Evolutionary conservation across 2,113 vertebrate genomes (phyloP).

Genomic region (Dasyurus viverrinus): DNA sequence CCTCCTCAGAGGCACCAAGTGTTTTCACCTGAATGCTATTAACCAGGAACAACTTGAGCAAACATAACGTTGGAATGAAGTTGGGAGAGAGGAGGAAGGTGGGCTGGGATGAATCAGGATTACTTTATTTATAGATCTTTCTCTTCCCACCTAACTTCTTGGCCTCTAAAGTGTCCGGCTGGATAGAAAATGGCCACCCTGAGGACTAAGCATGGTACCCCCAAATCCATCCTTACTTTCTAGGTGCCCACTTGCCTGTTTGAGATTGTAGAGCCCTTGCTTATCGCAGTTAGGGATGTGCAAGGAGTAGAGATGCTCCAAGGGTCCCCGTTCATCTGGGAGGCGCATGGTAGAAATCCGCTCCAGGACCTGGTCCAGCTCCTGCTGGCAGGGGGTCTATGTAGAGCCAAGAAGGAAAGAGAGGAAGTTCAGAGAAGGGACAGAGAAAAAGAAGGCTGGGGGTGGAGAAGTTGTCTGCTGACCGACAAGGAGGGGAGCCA

Average conservation of each 20-base stretch:
- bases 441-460: neutral
- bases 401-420: neutral
- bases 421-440: neutral
- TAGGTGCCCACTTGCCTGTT: constrained; percentile 88
- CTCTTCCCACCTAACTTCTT: neutral
- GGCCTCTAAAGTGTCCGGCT: neutral
- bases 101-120: neutral
- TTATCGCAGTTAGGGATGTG: constrained; percentile 99
- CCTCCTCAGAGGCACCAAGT: neutral
- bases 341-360: constrained; percentile 94
- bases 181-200: neutral
- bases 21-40: neutral
- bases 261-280: constrained; percentile 94
- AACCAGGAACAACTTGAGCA: neutral
- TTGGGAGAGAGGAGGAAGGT: neutral
- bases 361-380: constrained; percentile 93
- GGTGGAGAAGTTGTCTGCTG: neutral
- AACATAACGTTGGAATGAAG: neutral
- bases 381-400: constrained; percentile 93
- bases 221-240: neutral
- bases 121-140: neutral
- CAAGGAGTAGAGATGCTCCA: constrained; percentile 95
- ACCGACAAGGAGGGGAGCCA: neutral
- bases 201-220: neutral
- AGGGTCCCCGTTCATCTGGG: constrained; percentile 91